Evolutionary conservation across 1,140 invertebrate genomes (phyloP), one percentile per base, ranked within the genome.

Genomic region (Dysdera silvatica): DNA sequence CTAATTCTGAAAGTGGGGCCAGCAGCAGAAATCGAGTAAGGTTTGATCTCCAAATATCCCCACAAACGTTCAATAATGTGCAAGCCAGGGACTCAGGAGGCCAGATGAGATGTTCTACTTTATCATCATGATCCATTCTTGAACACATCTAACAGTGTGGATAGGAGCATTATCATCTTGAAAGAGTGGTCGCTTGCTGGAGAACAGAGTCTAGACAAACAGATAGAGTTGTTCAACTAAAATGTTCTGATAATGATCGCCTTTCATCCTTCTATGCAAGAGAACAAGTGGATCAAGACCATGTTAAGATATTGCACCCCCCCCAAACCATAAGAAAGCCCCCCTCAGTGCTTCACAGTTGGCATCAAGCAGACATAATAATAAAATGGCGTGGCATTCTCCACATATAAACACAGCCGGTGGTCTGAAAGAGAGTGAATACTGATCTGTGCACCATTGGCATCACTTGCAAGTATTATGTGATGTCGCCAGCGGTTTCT

Each of bases 121-220:
- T 20, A 58, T 31, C 16, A 12, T 58, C 41, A 20, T 45, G 55
- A 58, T 31, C 41, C 41, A 58, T 26, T 26, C 55, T n/a, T n/a
- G n/a, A n/a, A n/a, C n/a, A 58, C 20, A 29, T 14, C 37, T 26
- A 47, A 31, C 55, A 58, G 55, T 58, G 55, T 58, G 55, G 26
- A 58, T 58, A 24, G 41, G 55, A 18, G 55, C 55, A 37, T 58
- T 58, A 23, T 58, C 41, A 31, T 58, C 55, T 58, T 58, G 37
- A 32, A 58, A 58, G 10, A 58, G 23, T 12, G 29, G 41, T 58
- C 55, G 41, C 26, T 45, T 14, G 7, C 26, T n/a, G 31, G 55
- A 24, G 41, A 58, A 58, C 31, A 58, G 23, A 45, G 41, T 47
- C 29, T 58, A 26, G 24, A 51, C 23, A 20, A 56, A 37, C 24